Evolutionary conservation across 2,888 invertebrate genomes (phyloP).

Genomic region (Himalopsyche anomala): DNA sequence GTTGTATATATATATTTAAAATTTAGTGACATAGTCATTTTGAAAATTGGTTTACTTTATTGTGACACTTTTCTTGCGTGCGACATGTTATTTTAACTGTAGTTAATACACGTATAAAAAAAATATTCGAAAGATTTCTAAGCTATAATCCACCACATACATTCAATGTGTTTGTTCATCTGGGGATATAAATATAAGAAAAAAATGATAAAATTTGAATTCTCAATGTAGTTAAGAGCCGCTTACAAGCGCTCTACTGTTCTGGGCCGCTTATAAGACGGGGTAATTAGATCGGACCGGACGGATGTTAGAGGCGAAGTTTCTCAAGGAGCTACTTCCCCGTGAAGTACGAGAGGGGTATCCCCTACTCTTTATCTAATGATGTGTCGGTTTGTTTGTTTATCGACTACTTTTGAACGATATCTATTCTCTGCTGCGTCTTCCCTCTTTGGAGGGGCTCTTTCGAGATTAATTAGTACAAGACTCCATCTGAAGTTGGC

Average conservation of each 20-base stretch:
- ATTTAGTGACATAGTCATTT: too few species aligned
- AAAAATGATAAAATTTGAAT: too few species aligned
- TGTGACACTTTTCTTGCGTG: too few species aligned
- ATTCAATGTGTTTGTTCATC: too few species aligned
- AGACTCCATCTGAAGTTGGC: not conserved
- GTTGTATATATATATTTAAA: too few species aligned
- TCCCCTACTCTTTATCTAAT: slow-evolving; percentile 12
- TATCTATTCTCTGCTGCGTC: not conserved
- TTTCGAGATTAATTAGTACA: slow-evolving; percentile 23
- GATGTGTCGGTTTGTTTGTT: slow-evolving; percentile 21
- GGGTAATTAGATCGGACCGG: slow-evolving; percentile 34
- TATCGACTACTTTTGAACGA: slow-evolving; percentile 29
- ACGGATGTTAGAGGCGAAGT: slow-evolving; percentile 26
- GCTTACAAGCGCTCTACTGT: not conserved
- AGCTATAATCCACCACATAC: too few species aligned
- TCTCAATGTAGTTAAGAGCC: not conserved
- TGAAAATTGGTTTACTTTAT: too few species aligned
- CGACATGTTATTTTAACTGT: too few species aligned
- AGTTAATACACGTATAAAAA: too few species aligned
- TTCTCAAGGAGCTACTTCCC: slow-evolving; percentile 22
- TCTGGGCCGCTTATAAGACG: not conserved
- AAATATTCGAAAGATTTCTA: too few species aligned
- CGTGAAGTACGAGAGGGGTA: not conserved
- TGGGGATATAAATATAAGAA: too few species aligned
- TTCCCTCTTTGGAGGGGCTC: not conserved